Conservation (phyloP, 2,113 vertebrate species). For the Labeo rohita region DNA sequence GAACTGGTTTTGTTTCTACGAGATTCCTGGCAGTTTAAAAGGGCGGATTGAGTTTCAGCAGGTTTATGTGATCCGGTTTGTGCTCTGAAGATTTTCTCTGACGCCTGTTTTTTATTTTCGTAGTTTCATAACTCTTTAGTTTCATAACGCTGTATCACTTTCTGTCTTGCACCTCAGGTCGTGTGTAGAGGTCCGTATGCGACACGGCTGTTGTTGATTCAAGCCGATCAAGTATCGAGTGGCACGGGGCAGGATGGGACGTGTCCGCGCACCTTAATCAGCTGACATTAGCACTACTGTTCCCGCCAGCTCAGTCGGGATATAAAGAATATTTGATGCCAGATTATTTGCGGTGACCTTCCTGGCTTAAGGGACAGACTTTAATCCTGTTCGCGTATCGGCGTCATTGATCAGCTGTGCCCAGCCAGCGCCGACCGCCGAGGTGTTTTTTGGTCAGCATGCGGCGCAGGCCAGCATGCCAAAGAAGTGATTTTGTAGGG, state of each 20-base stretch:
- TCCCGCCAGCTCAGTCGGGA: not conserved
- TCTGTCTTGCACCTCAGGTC: not conserved
- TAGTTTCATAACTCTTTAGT: not conserved
- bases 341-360: constrained; percentile 44
- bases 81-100: not conserved
- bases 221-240: constrained; percentile 32
- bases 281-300: constrained; percentile 39
- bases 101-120: not conserved
- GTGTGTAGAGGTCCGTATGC: not conserved
- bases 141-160: not conserved
- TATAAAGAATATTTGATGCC: constrained; percentile 45
- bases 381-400: constrained; percentile 26
- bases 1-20: not conserved
- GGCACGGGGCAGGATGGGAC: constrained; percentile 28
- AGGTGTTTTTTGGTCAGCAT: not conserved
- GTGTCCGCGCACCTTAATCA: constrained; percentile 39
- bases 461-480: not conserved
- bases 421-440: not conserved
- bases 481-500: not conserved
- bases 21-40: not conserved
- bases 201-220: constrained; percentile 10
- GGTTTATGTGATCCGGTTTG: constrained; percentile 11
- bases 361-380: constrained; percentile 24
- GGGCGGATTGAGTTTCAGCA: not conserved
- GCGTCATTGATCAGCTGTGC: constrained; percentile 29